Evolutionary conservation across 2,113 vertebrate genomes (phyloP), one percentile per base, ranked within the genome.

Genomic region (Callocephalon fimbriatum): DNA sequence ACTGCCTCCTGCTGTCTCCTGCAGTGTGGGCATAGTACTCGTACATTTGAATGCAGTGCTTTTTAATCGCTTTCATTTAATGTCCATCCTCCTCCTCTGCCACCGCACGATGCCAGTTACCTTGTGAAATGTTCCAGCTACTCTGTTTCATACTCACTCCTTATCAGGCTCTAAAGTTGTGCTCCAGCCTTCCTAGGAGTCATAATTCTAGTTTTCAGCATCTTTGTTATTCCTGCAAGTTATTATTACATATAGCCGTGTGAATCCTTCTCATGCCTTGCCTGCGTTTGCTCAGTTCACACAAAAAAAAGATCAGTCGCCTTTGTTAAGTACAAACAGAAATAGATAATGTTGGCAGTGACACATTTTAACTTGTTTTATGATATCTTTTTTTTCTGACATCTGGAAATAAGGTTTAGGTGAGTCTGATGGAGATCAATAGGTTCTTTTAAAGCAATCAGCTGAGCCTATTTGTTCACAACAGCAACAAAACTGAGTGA

Each of bases 1-100:
- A 96, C 61, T 83, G 65, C 87, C 94, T 96, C 96, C 96, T 95
- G 89, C 92, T 95, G 93, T 97, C 95, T 97, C 68, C 94, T 94
- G 95, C 92, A 96, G 94, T 95, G 94, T 95, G 97, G 95, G 95
- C 94, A 94, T 90, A 77, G 74, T 91, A 51, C 81, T 95, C n/a
- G 29, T 95, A 89, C 90, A 93, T 97, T 84, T 94, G 70, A 90
- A 62, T 68, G 67, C 79, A 78, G 79, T 91, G 74, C 61, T 96
- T 94, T 88, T 95, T 80, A 91, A 86, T 97, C 59, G 47, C 47
- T 76, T 82, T 92, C 56, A 29, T 88, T 80, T 90, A 75, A 56
- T 86, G 93, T 90, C 86, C 75, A 90, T 83, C 89, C 77, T 97
- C 83, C 95, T 93, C 94, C 96, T 90, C 72, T 93, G 56, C 82